Evolutionary conservation across 2,888 invertebrate species (phyloP), one percentile per base, ranked within the genome.

Genomic region (Lasioglossum villosulum): DNA sequence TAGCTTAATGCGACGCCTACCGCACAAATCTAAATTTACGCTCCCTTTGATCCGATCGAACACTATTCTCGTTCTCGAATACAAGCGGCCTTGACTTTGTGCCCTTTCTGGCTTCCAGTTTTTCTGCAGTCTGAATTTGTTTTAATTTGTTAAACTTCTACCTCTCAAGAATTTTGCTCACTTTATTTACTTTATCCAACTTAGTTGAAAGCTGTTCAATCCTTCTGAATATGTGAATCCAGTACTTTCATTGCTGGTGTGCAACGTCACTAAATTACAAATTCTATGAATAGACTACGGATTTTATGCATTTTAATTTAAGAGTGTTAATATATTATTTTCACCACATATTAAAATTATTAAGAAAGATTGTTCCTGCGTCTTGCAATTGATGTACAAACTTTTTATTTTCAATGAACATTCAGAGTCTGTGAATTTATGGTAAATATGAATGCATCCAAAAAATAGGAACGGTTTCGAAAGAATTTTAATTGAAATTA

Each of bases 71-170:
- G 75, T 70, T 72, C 71, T 75, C 45, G 70, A 80, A 71, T 73
- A 72, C 84, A 45, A 27, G 59, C 59, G 88, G 80, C 88, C 87
- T 88, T 88, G 87, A 88, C 87, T 87, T 87, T 87, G 84, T 82
- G 78, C 72, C 78, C 80, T 59, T 72, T n/a, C 66, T 74, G 56
- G 63, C 74, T 42, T 39, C 68, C 23, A 66, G 2, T 71, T 59
- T 68, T 52, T 10, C 10, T 52, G 27, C 37, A 12, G 42, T 59
- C 14, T 14, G 23, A 48, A 63, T 63, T 6, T 37, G 23, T 48
- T 34, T 16, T 19, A 12, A 37, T 37, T 70, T 30, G 23, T 19
- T 4, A 37, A 37, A 68, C 19, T 37, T 14, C 23, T 0, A 8
- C 8, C 19, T 37, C 3, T n/a, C 68, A 4, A 1, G 19, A 66